phyloP scores from a whole-genome alignment of 2,888 invertebrate genomes.

The Noctua janthe region DNA sequence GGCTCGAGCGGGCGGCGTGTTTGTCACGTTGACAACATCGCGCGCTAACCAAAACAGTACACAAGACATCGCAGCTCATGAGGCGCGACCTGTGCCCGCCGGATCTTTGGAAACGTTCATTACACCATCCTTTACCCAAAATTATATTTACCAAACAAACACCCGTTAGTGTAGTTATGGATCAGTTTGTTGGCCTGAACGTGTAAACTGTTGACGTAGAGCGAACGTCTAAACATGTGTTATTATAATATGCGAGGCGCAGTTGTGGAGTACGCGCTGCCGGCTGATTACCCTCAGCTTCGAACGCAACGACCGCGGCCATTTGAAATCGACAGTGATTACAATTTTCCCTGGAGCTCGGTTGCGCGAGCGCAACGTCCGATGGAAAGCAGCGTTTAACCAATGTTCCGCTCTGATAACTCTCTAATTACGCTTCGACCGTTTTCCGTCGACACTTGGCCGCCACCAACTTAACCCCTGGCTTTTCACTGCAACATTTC shows the following conservation, averaged over 20 bases:
- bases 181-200: conserved; percentile 76
- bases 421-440: conserved; percentile 87
- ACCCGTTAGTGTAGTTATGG: conserved; percentile 70
- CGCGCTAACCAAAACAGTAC: conserved; percentile 79
- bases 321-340: conserved; percentile 90
- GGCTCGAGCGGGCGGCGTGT: conserved; percentile 77
- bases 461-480: conserved; percentile 85
- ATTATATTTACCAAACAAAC: conserved; percentile 80
- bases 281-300: conserved; percentile 79
- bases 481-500: conserved; percentile 86
- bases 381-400: conserved; percentile 90
- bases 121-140: conserved; percentile 76
- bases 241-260: conserved; percentile 73
- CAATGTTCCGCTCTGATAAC: conserved; percentile 90
- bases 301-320: conserved; percentile 82
- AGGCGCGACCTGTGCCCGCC: conserved; percentile 73
- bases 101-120: conserved; percentile 74
- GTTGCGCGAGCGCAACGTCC: conserved; percentile 89
- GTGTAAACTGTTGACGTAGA: conserved; percentile 76
- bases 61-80: conserved; percentile 77
- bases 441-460: conserved; percentile 88
- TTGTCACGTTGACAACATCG: conserved; percentile 81
- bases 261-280: conserved; percentile 43
- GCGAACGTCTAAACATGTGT: conserved; percentile 72
- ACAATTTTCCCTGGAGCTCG: conserved; percentile 89